Evolutionary conservation across 64 coral and sea anemone species (phyloP), one percentile per base, ranked within the genome.

Genomic region (Cladopsammia gracilis): DNA sequence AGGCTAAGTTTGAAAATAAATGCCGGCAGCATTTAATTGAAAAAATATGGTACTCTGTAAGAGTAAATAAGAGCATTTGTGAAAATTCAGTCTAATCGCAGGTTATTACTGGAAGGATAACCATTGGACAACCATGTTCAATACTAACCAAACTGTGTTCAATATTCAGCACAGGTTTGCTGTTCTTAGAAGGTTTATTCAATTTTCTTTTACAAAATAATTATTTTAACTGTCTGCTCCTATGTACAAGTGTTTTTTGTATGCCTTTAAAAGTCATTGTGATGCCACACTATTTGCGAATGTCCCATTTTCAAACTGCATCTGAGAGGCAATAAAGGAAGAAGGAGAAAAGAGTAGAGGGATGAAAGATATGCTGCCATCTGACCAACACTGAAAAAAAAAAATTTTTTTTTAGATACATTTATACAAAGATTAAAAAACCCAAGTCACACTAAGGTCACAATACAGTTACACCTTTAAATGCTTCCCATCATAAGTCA

Each of bases 351-450:
- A 98, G 44, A 98, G 64, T 14, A 98, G 18, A 22, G 96, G 96
- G 64, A 98, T 69, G 54, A 98, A 98, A 11, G 96, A 95, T 25
- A 98, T 64, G 9, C 86, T 95, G 5, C 96, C 93, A 98, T 95
- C 90, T 78, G 96, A 95, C 96, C 96, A 98, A 24, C 79, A 90
- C 96, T 98, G 59, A 18, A 93, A 94, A 65, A 83, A 78, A 75
- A 64, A 26, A n/a, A n/a, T n/a, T n/a, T 83, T 18, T 14, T 13
- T 18, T 23, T 25, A 67, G 34, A 18, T 19, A 22, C 53, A 43
- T 70, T 70, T 70, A 19, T 3, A 64, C 24, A 8, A 45, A 86
- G 47, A 10, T n/a, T 19, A 3, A 48, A 58, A 62, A 45, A 43
- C 22, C 79, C 79, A 34, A 34, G 34, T 34, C 34, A 34, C 34